Percentiles rank a stretch among this genome's conserved stretches.
Conservation (phyloP, 2,797 vertebrate species). For the Arctocebus calabarensis region DNA sequence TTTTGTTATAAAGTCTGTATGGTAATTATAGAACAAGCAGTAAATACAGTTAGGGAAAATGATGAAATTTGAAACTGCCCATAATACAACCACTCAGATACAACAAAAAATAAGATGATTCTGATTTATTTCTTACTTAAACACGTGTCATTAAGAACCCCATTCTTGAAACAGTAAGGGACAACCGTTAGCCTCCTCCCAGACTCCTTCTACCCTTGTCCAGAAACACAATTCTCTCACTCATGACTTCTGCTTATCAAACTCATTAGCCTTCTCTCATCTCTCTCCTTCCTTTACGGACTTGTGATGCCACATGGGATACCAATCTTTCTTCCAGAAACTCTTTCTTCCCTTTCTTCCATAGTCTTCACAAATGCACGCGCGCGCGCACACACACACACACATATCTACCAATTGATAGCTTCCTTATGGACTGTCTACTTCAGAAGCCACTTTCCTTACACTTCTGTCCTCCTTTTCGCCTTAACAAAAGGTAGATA, state of each 20-base stretch:
- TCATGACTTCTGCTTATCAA: neutral
- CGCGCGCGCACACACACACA: neutral
- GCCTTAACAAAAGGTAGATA: neutral
- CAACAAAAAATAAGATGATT: neutral
- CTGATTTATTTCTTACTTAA: slow-evolving; percentile 33
- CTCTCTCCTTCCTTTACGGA: neutral
- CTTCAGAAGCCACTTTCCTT: neutral
- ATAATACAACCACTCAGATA: neutral
- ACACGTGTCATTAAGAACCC: neutral
- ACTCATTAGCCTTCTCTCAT: neutral
- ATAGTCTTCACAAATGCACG: too few species aligned
- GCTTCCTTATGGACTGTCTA: neutral
- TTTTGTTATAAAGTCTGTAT: neutral
- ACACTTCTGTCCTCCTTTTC: neutral
- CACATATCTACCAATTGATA: neutral
- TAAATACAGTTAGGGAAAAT: neutral
- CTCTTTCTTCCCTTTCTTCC: neutral
- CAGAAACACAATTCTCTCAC: neutral
- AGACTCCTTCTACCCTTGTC: neutral
- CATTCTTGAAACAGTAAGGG: neutral
- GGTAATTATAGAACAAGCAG: neutral
- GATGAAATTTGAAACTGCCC: neutral
- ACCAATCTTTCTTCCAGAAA: neutral
- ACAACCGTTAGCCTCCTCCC: neutral
- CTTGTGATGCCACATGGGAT: neutral